Evolutionary conservation across 2,888 invertebrate species (phyloP).

Genomic region (Oxytorus armatus): DNA sequence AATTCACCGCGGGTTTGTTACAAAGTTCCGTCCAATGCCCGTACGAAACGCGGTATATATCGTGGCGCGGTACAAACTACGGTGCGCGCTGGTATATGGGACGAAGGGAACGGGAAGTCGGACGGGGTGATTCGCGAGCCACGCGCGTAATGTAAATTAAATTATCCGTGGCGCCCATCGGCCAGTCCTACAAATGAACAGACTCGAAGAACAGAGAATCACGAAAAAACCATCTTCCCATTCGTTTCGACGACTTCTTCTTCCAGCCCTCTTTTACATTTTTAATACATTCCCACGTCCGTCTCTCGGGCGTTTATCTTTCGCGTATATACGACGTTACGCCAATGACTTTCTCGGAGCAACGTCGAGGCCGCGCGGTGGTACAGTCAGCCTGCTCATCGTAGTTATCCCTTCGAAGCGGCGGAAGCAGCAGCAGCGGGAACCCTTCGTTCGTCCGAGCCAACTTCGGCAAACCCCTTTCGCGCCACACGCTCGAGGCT

Average conservation of each 20-base stretch:
- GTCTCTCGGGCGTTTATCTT: too few relatives aligned
- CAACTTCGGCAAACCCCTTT: slow-evolving; percentile 66
- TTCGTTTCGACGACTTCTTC: slow-evolving; percentile 10
- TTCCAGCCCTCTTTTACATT: slow-evolving; percentile 38
- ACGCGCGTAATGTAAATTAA: slow-evolving; percentile 78
- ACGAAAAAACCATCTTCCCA: slow-evolving; percentile 22
- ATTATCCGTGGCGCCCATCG: slow-evolving; percentile 72
- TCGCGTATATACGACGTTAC: slow-evolving; percentile 64
- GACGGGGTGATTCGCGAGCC: too few relatives aligned
- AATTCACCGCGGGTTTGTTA: slow-evolving; percentile 80
- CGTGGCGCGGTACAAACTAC: slow-evolving; percentile 8
- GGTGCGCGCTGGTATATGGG: not conserved
- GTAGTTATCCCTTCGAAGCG: slow-evolving; percentile 80
- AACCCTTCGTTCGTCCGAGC: slow-evolving; percentile 68
- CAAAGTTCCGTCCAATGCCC: slow-evolving; percentile 78
- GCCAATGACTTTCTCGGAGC: slow-evolving; percentile 76
- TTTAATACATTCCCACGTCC: too few relatives aligned
- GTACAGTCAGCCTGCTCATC: slow-evolving; percentile 76
- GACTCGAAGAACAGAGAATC: slow-evolving; percentile 22
- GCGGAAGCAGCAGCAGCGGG: slow-evolving; percentile 58
- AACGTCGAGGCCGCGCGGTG: slow-evolving; percentile 71
- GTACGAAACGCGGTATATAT: slow-evolving; percentile 76
- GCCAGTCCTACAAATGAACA: slow-evolving; percentile 41
- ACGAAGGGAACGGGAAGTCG: too few relatives aligned
- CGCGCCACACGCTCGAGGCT: slow-evolving; percentile 78